Base-by-base conservation (phyloP, 2,888 invertebrate genomes). In the Athalia circularis region DNA sequence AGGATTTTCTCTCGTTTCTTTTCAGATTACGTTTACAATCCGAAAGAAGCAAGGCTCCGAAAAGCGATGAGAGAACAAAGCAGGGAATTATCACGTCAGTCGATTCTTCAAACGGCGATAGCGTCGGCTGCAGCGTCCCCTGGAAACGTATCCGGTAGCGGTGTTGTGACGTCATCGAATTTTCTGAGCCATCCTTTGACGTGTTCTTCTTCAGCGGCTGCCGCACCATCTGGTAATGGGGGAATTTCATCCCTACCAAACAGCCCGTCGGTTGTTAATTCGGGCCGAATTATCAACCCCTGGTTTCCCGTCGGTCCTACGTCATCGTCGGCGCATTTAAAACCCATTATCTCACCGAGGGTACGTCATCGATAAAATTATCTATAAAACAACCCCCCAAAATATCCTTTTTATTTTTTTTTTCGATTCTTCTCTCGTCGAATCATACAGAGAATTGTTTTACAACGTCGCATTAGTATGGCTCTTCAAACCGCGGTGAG, bases 11-110 rank as follows among this genome's bases (percentile, higher is more conserved):
- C 29, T 29, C 29, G 29, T 29, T 59, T 45, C 13, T 13, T 11
- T 88, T 90, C 91, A 93, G 93, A 92, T 89, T 94, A 93, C 88
- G 93, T 93, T 79, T 94, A 93, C 90, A 94, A 93, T 86, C 93
- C 94, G 62, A 93, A 93, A 84, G 93, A 93, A 88, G 93, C 93
- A 65, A 90, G 93, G 80, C 90, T 93, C 86, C 91, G 93, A 79
- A 93, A 93, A 87, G 93, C 92, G 72, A 91, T 92, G 91, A 91
- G 93, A 82, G 92, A 92, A 84, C 90, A 90, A 80, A 88, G 84
- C 74, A 87, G 90, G 52, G 88, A 89, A 82, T 83, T 88, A 77
- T 89, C 90, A 75, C 85, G 89, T 77, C 88, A 89, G 79, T 88
- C 88, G 80, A 87, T 89, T 79, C 83, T 89, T 64, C 88, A 88